These are phyloP conservation scores for Aurelia sp. DNA, from an alignment of 30 jellyfish, hydroid and myxozoan species.

Conservation along the genomic window DNA sequence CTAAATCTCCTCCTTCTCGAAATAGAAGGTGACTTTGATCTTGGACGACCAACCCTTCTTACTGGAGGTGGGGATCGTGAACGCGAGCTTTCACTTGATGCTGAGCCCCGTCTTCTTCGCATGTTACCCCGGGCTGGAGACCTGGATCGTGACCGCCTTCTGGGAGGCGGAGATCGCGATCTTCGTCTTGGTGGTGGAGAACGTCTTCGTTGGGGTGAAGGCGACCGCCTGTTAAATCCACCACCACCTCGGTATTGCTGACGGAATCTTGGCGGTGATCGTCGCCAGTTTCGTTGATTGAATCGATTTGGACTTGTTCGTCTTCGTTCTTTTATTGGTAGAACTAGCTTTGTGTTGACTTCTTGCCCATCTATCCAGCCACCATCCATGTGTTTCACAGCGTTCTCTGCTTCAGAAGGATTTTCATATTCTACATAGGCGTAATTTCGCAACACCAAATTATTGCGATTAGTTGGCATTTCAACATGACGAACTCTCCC, in stretches of 20 bases:
- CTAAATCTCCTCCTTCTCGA: constrained; percentile 89
- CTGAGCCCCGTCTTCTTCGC: constrained; percentile 85
- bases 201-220: constrained; percentile 44
- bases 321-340: constrained; percentile 76
- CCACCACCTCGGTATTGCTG: constrained; percentile 58
- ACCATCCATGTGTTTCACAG: constrained; percentile 96
- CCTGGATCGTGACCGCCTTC: constrained; percentile 37
- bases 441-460: constrained; percentile 83
- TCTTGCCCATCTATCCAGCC: constrained; percentile 99
- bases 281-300: constrained; percentile 63
- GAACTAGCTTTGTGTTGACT: constrained; percentile 87
- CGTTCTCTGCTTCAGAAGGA: constrained; percentile 90
- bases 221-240: constrained; percentile 55
- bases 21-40: constrained; percentile 81
- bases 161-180: constrained; percentile 77
- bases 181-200: constrained; percentile 72
- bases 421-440: constrained; percentile 91
- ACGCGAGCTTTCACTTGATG: constrained; percentile 75
- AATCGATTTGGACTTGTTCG: constrained; percentile 81
- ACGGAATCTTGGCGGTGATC: constrained; percentile 79
- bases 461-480: constrained; percentile 82
- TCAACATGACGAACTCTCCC: constrained; percentile 95
- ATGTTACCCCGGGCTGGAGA: constrained; percentile 57
- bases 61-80: constrained; percentile 58
- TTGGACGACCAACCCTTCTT: constrained; percentile 58